phyloP scores from a whole-genome alignment of 2,888 invertebrate species.

The Augochlorella aurata region DNA sequence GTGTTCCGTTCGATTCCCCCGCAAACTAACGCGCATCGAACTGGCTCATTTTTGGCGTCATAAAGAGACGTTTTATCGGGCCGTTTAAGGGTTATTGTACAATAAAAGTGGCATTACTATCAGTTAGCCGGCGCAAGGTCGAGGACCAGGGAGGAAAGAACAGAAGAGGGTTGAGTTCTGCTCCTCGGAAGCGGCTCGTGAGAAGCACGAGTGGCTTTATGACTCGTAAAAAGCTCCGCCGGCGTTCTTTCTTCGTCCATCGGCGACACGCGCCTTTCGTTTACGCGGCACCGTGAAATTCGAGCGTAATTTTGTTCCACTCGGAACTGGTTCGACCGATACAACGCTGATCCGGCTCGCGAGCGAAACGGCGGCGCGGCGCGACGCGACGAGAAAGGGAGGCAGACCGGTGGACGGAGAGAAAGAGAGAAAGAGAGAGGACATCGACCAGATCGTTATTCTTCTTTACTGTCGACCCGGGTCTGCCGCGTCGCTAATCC shows the following conservation, averaged over 20 bases:
- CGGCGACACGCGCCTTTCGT: constrained; percentile 38
- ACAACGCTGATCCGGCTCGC: not conserved
- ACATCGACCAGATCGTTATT: constrained; percentile 50
- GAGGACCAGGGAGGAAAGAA: constrained; percentile 62
- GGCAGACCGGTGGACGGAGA: not conserved
- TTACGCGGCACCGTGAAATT: constrained; percentile 44
- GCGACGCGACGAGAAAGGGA: not conserved
- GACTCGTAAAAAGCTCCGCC: constrained; percentile 78
- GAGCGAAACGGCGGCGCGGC: not conserved
- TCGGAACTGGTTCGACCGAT: constrained; percentile 17
- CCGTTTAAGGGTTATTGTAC: constrained; percentile 81
- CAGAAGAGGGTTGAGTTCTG: constrained; percentile 50
- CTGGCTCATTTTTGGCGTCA: constrained; percentile 80
- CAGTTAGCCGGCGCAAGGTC: constrained; percentile 78
- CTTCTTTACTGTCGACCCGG: constrained; percentile 35
- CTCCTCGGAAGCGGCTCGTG: constrained; percentile 75
- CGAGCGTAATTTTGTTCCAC: constrained; percentile 40
- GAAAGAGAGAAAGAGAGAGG: not conserved
- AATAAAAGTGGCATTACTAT: constrained; percentile 82
- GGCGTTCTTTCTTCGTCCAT: not conserved
- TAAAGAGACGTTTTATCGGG: constrained; percentile 80
- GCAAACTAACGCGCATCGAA: constrained; percentile 63
- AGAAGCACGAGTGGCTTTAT: constrained; percentile 80
- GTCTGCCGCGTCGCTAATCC: constrained; percentile 42
- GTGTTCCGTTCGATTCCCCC: constrained; percentile 17